Evolutionary conservation across 1,140 invertebrate genomes (phyloP).

Genomic region (Ooceraea biroi): DNA sequence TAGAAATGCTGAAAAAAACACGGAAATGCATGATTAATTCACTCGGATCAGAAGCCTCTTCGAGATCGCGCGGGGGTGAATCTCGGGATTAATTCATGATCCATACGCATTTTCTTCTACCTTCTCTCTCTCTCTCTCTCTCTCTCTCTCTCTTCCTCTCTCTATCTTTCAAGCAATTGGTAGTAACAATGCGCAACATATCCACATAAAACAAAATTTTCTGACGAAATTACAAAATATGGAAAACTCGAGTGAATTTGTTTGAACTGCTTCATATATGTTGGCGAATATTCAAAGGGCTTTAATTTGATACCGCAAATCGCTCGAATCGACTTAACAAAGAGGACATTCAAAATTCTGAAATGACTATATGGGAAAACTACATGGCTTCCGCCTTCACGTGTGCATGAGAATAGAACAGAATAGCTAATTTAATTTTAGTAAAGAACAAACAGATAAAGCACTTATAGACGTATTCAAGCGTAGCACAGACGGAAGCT

Average conservation of each 20-base stretch:
- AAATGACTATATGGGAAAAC: background rate
- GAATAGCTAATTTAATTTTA: constrained; percentile 32
- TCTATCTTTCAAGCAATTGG: constrained; percentile 19
- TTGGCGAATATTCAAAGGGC: background rate
- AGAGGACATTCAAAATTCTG: background rate
- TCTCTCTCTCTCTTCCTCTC: constrained; percentile 2
- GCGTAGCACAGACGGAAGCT: constrained; percentile 42
- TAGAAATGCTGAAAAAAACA: constrained; percentile 79
- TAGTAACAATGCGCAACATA: constrained; percentile 20
- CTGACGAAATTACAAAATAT: background rate
- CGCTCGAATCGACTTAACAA: background rate
- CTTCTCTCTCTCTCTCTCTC: constrained; percentile 5
- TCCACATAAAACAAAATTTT: background rate
- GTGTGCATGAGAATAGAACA: background rate
- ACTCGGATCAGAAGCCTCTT: background rate
- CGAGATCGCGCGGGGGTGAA: constrained; percentile 1
- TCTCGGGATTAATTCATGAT: background rate
- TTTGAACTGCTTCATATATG: background rate
- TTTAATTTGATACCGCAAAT: background rate
- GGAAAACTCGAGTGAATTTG: background rate
- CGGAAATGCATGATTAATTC: constrained; percentile 54
- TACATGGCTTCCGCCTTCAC: background rate
- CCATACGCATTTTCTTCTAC: background rate
- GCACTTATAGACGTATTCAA: constrained; percentile 65
- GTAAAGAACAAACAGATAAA: constrained; percentile 72